Evolutionary conservation across 2,797 vertebrate genomes (phyloP), one percentile per base, ranked within the genome.

Genomic region (Rhadinocentrus ornatus): DNA sequence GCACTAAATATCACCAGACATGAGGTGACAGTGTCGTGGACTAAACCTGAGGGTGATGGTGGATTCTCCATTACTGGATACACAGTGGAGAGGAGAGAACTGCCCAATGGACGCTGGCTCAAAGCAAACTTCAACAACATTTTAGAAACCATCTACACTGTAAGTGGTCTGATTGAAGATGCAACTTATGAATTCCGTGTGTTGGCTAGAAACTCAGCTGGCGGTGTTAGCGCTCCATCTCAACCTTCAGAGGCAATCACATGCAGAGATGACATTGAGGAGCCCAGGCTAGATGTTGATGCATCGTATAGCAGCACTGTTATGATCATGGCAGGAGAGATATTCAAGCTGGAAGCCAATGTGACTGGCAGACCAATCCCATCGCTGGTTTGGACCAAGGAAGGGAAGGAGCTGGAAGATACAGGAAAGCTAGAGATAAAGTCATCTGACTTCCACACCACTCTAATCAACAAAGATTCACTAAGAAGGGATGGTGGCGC

Each of bases 101-200:
- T 98, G 86, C 97, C 98, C 55, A 96, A 93, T 82, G 98, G 98
- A 55, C 96, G 98, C 46, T 99, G 98, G 98, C 95, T 99, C 35
- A 99, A 99, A 89, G 96, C 97, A 85, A 99, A 99, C 90, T 99
- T 99, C 76, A 96, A 97, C 89, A 99, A 99, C 87, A 98, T 99
- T 80, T 85, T 95, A 29, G 97, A 99, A 86, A 99, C 96, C 66
- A 94, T 94, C 70, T 99, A 97, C 86, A 99, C 97, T 77, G 95
- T 99, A 73, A 99, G 97, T 76, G 98, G 98, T 72, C 93, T 99
- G 65, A 97, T 84, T 44, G 98, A 99, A 94, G 96, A 99, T 86
- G 92, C 95, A 66, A 95, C 95, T 44, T 99, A 99, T 92, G 97
- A 99, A 91, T 99, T 99, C 95, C 97, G 96, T 79, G 95, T 99